Conservation (phyloP, 2,113 vertebrate species). For the Podilymbus podiceps region DNA sequence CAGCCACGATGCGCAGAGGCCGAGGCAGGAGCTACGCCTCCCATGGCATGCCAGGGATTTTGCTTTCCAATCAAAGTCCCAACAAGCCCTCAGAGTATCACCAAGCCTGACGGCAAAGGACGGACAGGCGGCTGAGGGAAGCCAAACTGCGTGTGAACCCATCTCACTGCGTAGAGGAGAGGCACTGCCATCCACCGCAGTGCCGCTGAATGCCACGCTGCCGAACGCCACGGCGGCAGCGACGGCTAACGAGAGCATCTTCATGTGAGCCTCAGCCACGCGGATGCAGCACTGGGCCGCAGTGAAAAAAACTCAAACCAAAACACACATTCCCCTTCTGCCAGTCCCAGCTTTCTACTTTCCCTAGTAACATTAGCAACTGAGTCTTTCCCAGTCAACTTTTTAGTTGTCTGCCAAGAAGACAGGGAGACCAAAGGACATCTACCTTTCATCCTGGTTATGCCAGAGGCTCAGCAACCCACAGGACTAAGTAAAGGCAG, state of each 20-base stretch:
- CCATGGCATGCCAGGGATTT: not conserved
- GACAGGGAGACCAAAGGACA: not conserved
- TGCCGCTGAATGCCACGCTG: not conserved
- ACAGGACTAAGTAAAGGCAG: not conserved
- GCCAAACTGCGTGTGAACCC: not conserved
- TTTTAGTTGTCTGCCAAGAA: not conserved
- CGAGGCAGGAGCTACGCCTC: not conserved
- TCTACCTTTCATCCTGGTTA: not conserved
- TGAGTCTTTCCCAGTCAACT: not conserved
- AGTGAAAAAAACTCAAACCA: not conserved
- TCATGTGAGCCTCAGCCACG: not conserved
- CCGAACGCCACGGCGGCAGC: fast-evolving
- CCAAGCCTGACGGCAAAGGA: not conserved
- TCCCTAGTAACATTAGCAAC: not conserved
- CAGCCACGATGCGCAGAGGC: not conserved
- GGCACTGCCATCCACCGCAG: fast-evolving
- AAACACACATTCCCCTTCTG: not conserved
- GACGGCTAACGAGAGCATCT: fast-evolving
- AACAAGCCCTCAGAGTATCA: not conserved
- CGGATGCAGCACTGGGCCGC: not conserved
- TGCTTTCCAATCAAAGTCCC: not conserved
- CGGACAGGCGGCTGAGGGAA: fast-evolving
- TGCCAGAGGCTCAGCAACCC: not conserved
- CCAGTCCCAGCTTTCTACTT: not conserved
- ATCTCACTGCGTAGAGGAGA: not conserved